These are phyloP conservation scores for Odocoileus hemionus DNA, from an alignment of 2,113 vertebrate genomes.

Conservation along the genomic window DNA sequence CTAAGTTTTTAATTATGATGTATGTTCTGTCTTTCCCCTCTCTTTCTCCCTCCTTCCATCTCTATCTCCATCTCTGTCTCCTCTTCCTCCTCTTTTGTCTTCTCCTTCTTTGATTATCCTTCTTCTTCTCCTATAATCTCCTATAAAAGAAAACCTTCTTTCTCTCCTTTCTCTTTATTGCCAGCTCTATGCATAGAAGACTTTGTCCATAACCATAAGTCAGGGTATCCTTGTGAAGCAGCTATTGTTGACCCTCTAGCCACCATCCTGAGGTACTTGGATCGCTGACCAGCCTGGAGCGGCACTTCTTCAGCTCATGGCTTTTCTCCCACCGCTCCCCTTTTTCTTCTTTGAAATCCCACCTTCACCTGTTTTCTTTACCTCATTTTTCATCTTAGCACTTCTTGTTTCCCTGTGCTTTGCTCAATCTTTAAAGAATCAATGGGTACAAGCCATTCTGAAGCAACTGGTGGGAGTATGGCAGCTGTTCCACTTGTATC, in stretches of 20 bases:
- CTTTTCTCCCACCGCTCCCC: background rate
- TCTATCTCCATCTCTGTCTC: background rate
- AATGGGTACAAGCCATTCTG: background rate
- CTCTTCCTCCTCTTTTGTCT: background rate
- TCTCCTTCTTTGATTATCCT: background rate
- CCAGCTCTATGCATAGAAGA: background rate
- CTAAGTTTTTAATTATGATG: background rate
- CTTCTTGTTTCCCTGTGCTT: background rate
- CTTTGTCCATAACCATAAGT: background rate
- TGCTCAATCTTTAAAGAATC: constrained; percentile 12
- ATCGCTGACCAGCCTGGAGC: background rate
- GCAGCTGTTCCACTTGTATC: constrained; percentile 29
- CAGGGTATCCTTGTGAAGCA: background rate
- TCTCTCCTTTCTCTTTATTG: background rate
- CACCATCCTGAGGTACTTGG: background rate
- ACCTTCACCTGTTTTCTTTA: background rate
- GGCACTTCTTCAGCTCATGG: background rate
- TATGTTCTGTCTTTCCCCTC: background rate
- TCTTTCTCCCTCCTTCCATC: background rate
- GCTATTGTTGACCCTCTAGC: background rate
- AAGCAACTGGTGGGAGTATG: background rate
- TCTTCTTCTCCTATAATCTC: background rate
- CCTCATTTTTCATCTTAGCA: background rate
- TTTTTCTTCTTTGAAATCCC: background rate
- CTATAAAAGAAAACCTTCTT: background rate